phyloP scores from a whole-genome alignment of 2,113 vertebrate genomes.

The Callocephalon fimbriatum region DNA sequence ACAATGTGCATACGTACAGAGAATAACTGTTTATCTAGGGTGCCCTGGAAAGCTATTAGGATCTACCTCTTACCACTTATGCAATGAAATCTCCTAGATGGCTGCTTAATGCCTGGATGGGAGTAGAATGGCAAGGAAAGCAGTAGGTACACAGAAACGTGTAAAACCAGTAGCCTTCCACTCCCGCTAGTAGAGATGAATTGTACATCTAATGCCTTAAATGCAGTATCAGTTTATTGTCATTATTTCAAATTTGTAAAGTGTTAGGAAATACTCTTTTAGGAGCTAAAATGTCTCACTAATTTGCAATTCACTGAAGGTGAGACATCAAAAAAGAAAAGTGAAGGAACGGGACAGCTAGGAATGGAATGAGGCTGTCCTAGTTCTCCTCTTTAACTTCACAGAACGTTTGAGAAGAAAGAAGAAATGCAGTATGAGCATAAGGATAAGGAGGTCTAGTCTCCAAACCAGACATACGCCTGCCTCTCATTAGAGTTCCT shows the following conservation, averaged over 20 bases:
- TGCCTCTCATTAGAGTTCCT: constrained; percentile 46
- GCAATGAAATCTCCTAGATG: not conserved
- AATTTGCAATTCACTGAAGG: not conserved
- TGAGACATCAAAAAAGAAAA: fast-evolving
- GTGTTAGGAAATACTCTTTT: not conserved
- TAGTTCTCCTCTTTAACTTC: not conserved
- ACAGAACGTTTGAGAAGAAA: not conserved
- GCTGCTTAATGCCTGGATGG: not conserved
- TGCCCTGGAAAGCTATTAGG: not conserved
- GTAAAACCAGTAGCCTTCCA: not conserved
- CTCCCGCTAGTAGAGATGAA: fast-evolving
- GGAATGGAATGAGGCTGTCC: not conserved
- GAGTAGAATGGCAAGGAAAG: not conserved
- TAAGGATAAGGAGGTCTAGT: not conserved
- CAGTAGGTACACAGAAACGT: not conserved
- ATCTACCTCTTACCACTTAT: not conserved
- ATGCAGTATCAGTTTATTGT: not conserved
- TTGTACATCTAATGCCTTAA: not conserved
- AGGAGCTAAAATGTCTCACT: not conserved
- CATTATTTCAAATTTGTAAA: not conserved
- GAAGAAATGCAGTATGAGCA: not conserved
- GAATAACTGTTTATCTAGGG: too few species aligned
- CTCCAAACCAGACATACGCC: constrained; percentile 13
- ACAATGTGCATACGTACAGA: fast-evolving
- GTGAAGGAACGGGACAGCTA: not conserved